phyloP scores from a whole-genome alignment of 2,888 invertebrate genomes.

The Cistogaster globosa region DNA sequence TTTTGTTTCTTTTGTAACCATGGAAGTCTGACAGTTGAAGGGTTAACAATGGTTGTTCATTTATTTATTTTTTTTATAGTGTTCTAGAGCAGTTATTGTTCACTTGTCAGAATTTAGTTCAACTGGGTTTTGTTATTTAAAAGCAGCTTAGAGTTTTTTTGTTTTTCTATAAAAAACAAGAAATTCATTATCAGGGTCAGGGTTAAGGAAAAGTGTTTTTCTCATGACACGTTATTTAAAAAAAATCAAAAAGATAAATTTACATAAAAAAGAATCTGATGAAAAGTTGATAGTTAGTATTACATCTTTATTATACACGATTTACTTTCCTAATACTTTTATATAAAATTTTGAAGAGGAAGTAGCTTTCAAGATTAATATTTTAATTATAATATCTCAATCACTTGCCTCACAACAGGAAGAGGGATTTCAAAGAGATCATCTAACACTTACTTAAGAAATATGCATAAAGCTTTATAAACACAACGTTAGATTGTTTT shows the following conservation, averaged over 20 bases:
- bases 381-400: background rate
- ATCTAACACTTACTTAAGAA: background rate
- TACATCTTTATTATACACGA: background rate
- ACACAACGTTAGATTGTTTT: too few species aligned
- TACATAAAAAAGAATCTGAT: slow-evolving; percentile 47
- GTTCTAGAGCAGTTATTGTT: slow-evolving; percentile 46
- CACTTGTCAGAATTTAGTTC: slow-evolving; percentile 68
- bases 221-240: slow-evolving; percentile 42
- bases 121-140: slow-evolving; percentile 15
- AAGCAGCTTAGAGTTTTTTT: background rate
- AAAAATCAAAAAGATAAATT: slow-evolving; percentile 32
- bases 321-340: slow-evolving; percentile 18
- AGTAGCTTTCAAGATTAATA: slow-evolving; percentile 24
- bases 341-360: slow-evolving; percentile 18
- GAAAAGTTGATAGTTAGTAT: background rate
- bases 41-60: slow-evolving; percentile 61
- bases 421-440: background rate
- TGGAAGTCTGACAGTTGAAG: slow-evolving; percentile 61
- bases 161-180: background rate
- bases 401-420: background rate
- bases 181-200: slow-evolving; percentile 60
- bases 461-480: background rate
- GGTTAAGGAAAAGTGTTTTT: slow-evolving; percentile 68
- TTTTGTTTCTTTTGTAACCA: slow-evolving; percentile 22
- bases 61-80: slow-evolving; percentile 1